Conservation (phyloP, 2,797 vertebrate genomes). For the Sebastolobus altivelis region DNA sequence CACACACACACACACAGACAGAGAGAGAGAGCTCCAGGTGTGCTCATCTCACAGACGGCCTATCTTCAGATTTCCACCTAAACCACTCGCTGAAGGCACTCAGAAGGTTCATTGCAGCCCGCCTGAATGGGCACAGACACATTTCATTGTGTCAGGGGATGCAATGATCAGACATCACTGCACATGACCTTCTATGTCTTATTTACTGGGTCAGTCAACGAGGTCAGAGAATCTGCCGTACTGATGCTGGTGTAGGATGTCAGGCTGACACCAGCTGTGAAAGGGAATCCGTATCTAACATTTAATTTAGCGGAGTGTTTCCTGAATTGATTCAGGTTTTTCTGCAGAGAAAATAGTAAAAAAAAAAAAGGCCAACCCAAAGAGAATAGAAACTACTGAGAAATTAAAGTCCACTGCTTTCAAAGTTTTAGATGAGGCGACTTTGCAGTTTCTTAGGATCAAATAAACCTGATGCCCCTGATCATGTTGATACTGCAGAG, state of each 20-base stretch:
- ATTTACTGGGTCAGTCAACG: slow-evolving; percentile 18
- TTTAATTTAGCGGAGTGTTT: neutral
- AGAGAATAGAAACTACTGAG: neutral
- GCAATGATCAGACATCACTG: slow-evolving; percentile 34
- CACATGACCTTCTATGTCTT: slow-evolving; percentile 30
- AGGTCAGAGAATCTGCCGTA: neutral
- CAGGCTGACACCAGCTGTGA: neutral
- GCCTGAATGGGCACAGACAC: slow-evolving; percentile 12
- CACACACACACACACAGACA: slow-evolving; percentile 4
- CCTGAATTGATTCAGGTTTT: neutral
- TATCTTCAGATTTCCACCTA: slow-evolving; percentile 31
- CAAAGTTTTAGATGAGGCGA: neutral
- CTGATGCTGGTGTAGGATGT: slow-evolving; percentile 2
- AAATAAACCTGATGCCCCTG: slow-evolving; percentile 10
- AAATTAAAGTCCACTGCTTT: neutral
- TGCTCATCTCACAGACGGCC: slow-evolving; percentile 19
- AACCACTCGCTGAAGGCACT: slow-evolving; percentile 21
- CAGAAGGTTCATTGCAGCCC: slow-evolving; percentile 13
- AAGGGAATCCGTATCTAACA: neutral
- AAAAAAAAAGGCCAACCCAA: neutral
- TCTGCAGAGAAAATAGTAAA: neutral
- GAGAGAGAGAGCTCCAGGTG: slow-evolving; percentile 2
- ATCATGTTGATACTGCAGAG: neutral
- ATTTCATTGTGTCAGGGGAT: slow-evolving; percentile 20
- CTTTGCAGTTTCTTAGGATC: neutral